Percentiles rank a stretch among this genome's conserved stretches.
Conservation (phyloP, 2,888 invertebrate species). For the Drosophila fulvimacula region DNA sequence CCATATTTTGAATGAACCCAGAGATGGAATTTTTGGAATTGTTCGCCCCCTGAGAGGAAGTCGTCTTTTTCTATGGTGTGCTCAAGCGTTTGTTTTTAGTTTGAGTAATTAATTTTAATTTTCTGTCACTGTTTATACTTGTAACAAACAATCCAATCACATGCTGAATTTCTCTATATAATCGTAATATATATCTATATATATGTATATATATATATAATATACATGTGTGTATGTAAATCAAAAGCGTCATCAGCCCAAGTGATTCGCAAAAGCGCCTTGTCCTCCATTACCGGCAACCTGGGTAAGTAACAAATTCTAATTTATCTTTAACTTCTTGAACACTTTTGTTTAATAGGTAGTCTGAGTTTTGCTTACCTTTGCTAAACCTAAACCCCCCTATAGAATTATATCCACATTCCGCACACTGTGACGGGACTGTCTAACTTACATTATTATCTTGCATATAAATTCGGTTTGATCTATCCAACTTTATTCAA, state of each 20-base stretch:
- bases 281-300: slow-evolving; percentile 95
- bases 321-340: slow-evolving; percentile 55
- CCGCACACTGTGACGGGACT: slow-evolving; percentile 29
- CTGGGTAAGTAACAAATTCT: slow-evolving; percentile 91
- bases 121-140: slow-evolving; percentile 55
- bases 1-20: slow-evolving; percentile 11
- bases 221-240: slow-evolving; percentile 81
- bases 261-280: slow-evolving; percentile 92
- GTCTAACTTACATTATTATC: slow-evolving; percentile 15
- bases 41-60: slow-evolving; percentile 24
- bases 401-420: slow-evolving; percentile 15
- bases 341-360: slow-evolving; percentile 63
- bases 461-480: slow-evolving; percentile 17
- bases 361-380: slow-evolving; percentile 54
- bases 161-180: slow-evolving; percentile 69
- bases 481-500: slow-evolving; percentile 15
- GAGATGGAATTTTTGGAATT: slow-evolving; percentile 25
- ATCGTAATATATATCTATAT: slow-evolving; percentile 54
- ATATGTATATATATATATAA: slow-evolving; percentile 70
- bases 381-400: slow-evolving; percentile 5
- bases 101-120: slow-evolving; percentile 28
- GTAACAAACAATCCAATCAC: slow-evolving; percentile 56
- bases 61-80: background rate
- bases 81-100: slow-evolving; percentile 26
- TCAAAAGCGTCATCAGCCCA: slow-evolving; percentile 85